Base-by-base conservation (phyloP, 2,113 vertebrate species). In the Pollimyrus isidori region DNA sequence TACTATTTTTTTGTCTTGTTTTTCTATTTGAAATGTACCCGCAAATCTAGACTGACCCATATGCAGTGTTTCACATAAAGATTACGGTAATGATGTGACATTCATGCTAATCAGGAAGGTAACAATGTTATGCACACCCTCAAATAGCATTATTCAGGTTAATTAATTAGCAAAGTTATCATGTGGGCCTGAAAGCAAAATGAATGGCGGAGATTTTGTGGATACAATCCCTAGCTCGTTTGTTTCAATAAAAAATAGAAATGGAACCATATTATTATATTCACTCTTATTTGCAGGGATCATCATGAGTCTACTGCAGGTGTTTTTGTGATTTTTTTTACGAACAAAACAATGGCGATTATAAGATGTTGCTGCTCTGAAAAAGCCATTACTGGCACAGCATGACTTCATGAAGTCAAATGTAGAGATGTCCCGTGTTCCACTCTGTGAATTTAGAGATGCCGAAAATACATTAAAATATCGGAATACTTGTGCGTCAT, bases 391-490 rank as follows among this genome's bases (percentile, higher is more conserved):
- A 73, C 45, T 69, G 83, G 56, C 17, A 10, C 62, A 53, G 48
- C 46, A 45, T 3, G 17, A 35, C 65, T 80, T 53, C 46, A 69
- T 42, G 39, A 30, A 35, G 26, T 52, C 4, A 39, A 76, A 23
- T 13, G 62, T 2, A 65, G 17, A 84, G 89, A 42, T 35, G 49
- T 7, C 45, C 62, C 39, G 42, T 89, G 58, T 48, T 53, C 86
- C n/a, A n/a, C 85, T 30, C 58, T 21, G 69, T 90, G 86, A 58
- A 87, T 73, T 89, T 76, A 80, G 85, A 53, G 53, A 58, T 46
- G 23, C 23, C 48, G 10, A 85, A 87, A 56, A 88, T 49, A 89
- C 7, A 56, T 58, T 45, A 88, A 85, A 90, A 49, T 46, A 86
- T 88, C 26, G n/a, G 42, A 48, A 76, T 30, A 23, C 10, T 82